Percentiles rank a stretch among this genome's conserved stretches.
These are phyloP conservation scores for Gerosis bhagava DNA, from an alignment of 2,888 invertebrate species.

Conservation along the genomic window DNA sequence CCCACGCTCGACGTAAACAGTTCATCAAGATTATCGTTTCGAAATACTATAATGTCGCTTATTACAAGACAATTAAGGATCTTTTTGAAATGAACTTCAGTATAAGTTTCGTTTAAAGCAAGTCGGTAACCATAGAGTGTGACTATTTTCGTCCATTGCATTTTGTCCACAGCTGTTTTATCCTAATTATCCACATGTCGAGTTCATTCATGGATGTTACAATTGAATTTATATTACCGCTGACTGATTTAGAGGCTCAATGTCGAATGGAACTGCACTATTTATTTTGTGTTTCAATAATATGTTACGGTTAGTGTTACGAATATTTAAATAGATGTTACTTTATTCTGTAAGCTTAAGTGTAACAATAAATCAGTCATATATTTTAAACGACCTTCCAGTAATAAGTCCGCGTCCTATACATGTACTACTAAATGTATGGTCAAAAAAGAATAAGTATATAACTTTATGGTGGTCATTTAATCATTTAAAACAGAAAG, in stretches of 20 bases:
- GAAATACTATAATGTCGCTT: no score
- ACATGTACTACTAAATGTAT: no score
- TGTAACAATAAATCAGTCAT: no score
- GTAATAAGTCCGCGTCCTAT: no score
- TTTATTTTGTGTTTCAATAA: conserved; percentile 1
- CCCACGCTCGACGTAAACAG: conserved; percentile 35
- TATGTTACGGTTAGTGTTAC: neutral
- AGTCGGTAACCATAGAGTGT: conserved; percentile 16
- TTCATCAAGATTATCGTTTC: conserved; percentile 17
- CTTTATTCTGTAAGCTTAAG: no score
- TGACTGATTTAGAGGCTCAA: conserved; percentile 24
- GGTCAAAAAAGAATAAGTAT: no score
- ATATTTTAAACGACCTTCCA: no score
- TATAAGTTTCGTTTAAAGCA: conserved; percentile 3
- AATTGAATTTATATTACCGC: conserved; percentile 28
- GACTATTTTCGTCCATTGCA: conserved; percentile 41
- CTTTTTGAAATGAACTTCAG: no score
- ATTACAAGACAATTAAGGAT: no score
- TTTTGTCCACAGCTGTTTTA: conserved; percentile 44
- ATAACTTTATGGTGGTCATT: no score
- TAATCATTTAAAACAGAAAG: no score
- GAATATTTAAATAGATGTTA: no score
- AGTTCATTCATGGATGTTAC: conserved; percentile 39
- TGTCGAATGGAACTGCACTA: conserved; percentile 1
- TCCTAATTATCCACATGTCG: conserved; percentile 35